Evolutionary conservation across 37 sponge, comb jelly and placozoan genomes (phyloP), one percentile per base, ranked within the genome.

Genomic region (Beroe forskalii): DNA sequence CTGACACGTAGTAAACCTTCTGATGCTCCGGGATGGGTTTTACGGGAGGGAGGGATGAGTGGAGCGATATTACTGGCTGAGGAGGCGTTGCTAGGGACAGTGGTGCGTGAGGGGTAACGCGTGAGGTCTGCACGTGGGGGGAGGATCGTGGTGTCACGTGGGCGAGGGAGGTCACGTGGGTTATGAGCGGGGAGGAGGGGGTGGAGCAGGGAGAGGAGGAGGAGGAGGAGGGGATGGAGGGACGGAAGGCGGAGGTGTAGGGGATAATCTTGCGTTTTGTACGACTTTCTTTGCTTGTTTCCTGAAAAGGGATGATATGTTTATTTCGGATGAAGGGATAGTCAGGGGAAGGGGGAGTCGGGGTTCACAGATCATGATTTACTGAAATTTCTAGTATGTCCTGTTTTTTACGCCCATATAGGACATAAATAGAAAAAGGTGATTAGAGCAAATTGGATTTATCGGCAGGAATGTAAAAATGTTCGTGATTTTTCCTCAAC

Each of bases 1-100:
- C 72, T 4, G 72, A 69, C 8, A 69, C 72, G 38, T 69, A 69
- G 38, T 69, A 69, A 1, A 69, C 72, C 17, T 69, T 69, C 72
- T 69, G 72, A 48, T 48, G 55, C 19, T 69, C 72, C 19, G 72
- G 72, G 35, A 69, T 32, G 1, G 72, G 72, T 35, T 69, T 69
- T 17, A 69, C 32, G 36, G 72, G 72, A 19, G 27, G 27, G 38
- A 14, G 14, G 12, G 55, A 48, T 48, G 6, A 12, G 6, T 48
- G 55, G 6, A 48, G 55, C 12, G 55, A 48, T 19, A 69, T 9
- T 2, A 9, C 72, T 28, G 35, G 2, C 72, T 32, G 35, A 2
- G 36, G 72, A 33, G 27, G 33, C 38, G 72, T 27, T 35, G 27
- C 32, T 31, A 69, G 20, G 1, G 38, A 12, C 55, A 12, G 12